Percentiles rank a stretch among this genome's conserved stretches.
Evolutionary conservation across 2,888 invertebrate species (phyloP).

Genomic region (Ecdyonurus torrentis): DNA sequence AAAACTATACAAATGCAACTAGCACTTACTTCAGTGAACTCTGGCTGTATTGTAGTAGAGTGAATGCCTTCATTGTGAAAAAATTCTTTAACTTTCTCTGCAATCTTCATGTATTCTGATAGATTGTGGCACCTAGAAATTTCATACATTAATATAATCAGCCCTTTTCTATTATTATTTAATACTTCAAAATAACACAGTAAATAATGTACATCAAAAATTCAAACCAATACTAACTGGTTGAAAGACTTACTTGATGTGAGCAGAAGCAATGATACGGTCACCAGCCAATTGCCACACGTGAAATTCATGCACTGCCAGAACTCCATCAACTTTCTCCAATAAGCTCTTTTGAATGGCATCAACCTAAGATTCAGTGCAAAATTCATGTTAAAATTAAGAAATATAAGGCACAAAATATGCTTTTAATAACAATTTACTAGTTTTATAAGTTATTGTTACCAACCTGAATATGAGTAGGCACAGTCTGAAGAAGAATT

Average conservation of each 20-base stretch:
- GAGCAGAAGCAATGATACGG: slow-evolving; percentile 92
- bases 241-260: slow-evolving; percentile 59
- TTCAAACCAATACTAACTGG: no score
- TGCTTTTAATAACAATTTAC: no score
- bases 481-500: slow-evolving; percentile 94
- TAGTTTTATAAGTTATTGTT: slow-evolving; percentile 1
- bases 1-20: neutral
- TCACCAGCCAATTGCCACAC: slow-evolving; percentile 97
- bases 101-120: slow-evolving; percentile 93
- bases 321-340: slow-evolving; percentile 81
- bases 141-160: neutral
- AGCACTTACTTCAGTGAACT: slow-evolving; percentile 63
- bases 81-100: slow-evolving; percentile 89
- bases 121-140: slow-evolving; percentile 66
- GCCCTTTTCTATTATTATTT: neutral
- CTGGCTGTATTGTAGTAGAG: slow-evolving; percentile 96
- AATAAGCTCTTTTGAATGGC: slow-evolving; percentile 75
- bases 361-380: slow-evolving; percentile 46
- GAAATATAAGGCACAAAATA: no score
- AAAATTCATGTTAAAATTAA: no score
- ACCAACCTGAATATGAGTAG: slow-evolving; percentile 73
- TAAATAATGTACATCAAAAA: no score
- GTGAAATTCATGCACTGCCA: slow-evolving; percentile 95
- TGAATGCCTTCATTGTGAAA: slow-evolving; percentile 98
- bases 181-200: no score